Evolutionary conservation across 2,113 vertebrate species (phyloP).

Genomic region (Pandion haliaetus): DNA sequence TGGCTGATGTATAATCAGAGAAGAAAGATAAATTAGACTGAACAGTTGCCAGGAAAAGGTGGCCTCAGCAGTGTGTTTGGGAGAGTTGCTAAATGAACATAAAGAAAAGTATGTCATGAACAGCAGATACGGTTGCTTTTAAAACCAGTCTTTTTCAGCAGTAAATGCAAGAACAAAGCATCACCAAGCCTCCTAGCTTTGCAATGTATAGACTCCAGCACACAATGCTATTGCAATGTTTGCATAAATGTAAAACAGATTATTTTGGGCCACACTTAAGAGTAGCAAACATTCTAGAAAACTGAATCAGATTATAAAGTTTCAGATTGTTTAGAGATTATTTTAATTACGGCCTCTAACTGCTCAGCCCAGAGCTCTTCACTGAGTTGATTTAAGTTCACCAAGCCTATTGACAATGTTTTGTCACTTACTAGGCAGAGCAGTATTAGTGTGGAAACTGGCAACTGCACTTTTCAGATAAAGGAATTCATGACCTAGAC

Average conservation of each 20-base stretch:
- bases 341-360: neutral
- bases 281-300: neutral
- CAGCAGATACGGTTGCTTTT: neutral
- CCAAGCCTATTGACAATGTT: neutral
- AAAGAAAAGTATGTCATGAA: neutral
- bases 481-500: neutral
- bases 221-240: accelerated
- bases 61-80: neutral
- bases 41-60: neutral
- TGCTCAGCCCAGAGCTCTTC: neutral
- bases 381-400: neutral
- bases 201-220: neutral
- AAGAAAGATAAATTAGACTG: neutral
- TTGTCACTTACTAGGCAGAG: neutral
- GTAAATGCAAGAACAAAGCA: neutral
- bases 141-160: neutral
- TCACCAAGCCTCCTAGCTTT: neutral
- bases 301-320: neutral
- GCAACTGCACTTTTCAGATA: neutral
- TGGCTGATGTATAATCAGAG: neutral
- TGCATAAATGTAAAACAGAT: neutral
- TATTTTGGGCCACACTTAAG: neutral
- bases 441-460: neutral
- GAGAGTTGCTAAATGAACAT: neutral
- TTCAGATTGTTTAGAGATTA: neutral